phyloP scores from a whole-genome alignment of 1,140 invertebrate genomes.

The Drosophila sproati region DNA sequence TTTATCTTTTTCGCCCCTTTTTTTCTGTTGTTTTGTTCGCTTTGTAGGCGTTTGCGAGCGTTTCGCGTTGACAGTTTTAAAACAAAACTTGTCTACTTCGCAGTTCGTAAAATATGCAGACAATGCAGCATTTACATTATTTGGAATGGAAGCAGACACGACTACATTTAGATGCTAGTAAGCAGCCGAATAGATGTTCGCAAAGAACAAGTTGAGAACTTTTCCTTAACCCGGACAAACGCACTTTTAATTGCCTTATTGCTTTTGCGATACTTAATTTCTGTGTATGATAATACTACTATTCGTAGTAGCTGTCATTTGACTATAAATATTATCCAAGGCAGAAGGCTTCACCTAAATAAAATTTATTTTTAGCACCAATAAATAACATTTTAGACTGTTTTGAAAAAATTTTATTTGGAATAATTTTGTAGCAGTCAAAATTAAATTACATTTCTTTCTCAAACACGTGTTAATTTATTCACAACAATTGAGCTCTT shows the following conservation, averaged over 20 bases:
- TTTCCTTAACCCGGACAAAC: constrained; percentile 58
- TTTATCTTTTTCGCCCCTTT: constrained; percentile 24
- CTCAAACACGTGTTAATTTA: no score
- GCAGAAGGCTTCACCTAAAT: no score
- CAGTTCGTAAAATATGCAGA: constrained; percentile 74
- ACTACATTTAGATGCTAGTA: constrained; percentile 2
- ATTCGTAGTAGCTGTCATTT: no score
- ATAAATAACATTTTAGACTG: no score
- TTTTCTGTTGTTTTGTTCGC: constrained; percentile 22
- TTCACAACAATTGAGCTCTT: no score
- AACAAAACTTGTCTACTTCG: constrained; percentile 79
- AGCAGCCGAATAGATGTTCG: neutral
- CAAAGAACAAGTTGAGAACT: constrained; percentile 53
- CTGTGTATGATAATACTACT: neutral
- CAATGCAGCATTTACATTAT: constrained; percentile 43
- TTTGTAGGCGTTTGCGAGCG: constrained; percentile 54
- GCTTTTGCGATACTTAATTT: constrained; percentile 27
- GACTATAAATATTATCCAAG: no score
- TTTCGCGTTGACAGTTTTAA: constrained; percentile 71
- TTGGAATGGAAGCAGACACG: constrained; percentile 36
- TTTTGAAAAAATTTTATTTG: no score
- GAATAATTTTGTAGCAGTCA: no score
- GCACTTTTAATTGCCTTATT: constrained; percentile 66
- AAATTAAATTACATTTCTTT: no score
- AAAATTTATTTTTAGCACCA: no score